Conservation (phyloP, 1,140 invertebrate species). For the Drosophila nigromelanica region DNA sequence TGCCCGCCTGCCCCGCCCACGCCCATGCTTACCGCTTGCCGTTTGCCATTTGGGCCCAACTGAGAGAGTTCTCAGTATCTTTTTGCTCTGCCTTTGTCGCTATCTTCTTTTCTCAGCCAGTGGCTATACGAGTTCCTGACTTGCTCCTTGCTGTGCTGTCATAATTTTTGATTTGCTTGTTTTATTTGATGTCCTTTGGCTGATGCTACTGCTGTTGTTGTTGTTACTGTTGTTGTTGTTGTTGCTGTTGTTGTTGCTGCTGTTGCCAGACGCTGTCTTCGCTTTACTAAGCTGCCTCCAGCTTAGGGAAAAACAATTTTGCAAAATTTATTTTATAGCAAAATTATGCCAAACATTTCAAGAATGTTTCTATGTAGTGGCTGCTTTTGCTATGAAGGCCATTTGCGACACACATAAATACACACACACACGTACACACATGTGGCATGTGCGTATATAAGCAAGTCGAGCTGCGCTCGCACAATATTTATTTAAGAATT, state of each 20-base stretch:
- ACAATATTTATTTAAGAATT: constrained; percentile 80
- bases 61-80: constrained; percentile 26
- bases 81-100: constrained; percentile 20
- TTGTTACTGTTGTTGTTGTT: constrained; percentile 11
- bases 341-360: constrained; percentile 82
- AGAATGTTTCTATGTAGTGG: constrained; percentile 80
- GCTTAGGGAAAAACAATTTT: constrained; percentile 82
- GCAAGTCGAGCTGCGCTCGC: constrained; percentile 42
- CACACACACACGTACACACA: constrained; percentile 31
- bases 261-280: constrained; percentile 42
- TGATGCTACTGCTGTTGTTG: constrained; percentile 31
- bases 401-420: constrained; percentile 48
- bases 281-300: constrained; percentile 71
- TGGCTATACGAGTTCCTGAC: constrained; percentile 41
- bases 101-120: constrained; percentile 16
- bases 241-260: constrained; percentile 17
- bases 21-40: constrained; percentile 21
- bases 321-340: constrained; percentile 83
- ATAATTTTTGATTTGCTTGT: constrained; percentile 83
- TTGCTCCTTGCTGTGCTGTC: constrained; percentile 76
- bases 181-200: constrained; percentile 80
- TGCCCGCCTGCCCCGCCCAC: constrained; percentile 27
- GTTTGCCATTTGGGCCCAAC: constrained; percentile 59
- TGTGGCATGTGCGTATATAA: constrained; percentile 33
- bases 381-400: constrained; percentile 45